Evolutionary conservation across 2,797 vertebrate genomes (phyloP), one percentile per base, ranked within the genome.

Genomic region (Neosalanx taihuensis): DNA sequence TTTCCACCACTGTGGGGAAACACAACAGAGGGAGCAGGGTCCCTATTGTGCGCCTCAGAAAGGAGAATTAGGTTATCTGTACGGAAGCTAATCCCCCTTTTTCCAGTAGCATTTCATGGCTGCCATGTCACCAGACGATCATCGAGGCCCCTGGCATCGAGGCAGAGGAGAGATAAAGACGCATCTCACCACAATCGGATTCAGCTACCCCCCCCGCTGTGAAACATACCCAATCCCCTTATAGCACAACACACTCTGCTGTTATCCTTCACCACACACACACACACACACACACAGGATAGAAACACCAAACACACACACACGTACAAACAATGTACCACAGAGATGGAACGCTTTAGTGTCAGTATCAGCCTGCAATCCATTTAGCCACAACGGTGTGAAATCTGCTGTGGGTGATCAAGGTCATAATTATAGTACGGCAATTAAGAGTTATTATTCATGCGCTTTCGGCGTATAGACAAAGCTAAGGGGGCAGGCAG

Each of bases 181-280:
- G 70, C 73, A 84, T 84, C 70, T 75, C 68, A 37, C 69, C 84
- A 87, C 81, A 86, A 83, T 80, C 69, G 17, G 74, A 82, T 87
- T 84, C 76, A 72, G 75, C 74, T 81, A 66, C 15, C 51, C 51
- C 15, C 51, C 51, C 18, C 5, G 79, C 76, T 84, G 80, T 84
- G 71, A 83, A 84, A 81, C 80, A 83, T 29, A 68, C 63, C 67
- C 75, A 84, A 86, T 83, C 81, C 83, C 79, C 73, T 85, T 70
- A 74, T 67, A 83, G 75, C 75, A 69, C 85, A 70, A 70, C 73
- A 78, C 76, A 72, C 74, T 73, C 72, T 75, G 78, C 79, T 78
- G 77, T 73, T 79, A 71, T 81, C 78, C 85, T 76, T 26, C 66
- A 67, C 53, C 18, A 17, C 13, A 53, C 67, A 68, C 53, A 33